phyloP scores from a whole-genome alignment of 2,888 invertebrate species.

The Elegia similella region DNA sequence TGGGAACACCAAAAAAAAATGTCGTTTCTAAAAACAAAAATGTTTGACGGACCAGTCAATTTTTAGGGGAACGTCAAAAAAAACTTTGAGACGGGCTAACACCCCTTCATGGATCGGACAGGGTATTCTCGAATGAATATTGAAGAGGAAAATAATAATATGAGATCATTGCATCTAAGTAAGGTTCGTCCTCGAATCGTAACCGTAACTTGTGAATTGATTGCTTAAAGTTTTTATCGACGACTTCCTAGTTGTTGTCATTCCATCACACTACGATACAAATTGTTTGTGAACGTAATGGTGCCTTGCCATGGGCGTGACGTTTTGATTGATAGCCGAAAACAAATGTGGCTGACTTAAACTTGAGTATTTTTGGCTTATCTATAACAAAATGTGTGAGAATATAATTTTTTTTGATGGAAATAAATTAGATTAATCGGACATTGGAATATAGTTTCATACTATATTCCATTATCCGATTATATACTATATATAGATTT shows the following conservation, averaged over 20 bases:
- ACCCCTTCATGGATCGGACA: too few species aligned
- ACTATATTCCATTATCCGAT: too few species aligned
- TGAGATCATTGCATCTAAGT: too few species aligned
- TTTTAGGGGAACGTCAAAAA: too few species aligned
- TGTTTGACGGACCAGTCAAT: too few species aligned
- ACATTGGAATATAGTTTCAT: background rate
- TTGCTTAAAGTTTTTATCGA: background rate
- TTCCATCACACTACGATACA: background rate
- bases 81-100: too few species aligned
- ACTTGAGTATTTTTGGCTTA: conserved; percentile 21
- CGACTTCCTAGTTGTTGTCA: conserved; percentile 7
- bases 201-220: conserved; percentile 9
- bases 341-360: background rate
- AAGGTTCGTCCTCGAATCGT: background rate
- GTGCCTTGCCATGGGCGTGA: background rate
- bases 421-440: background rate
- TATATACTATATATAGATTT: too few species aligned
- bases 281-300: background rate
- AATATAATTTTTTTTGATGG: background rate
- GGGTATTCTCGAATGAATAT: too few species aligned
- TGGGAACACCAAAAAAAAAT: too few species aligned
- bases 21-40: too few species aligned
- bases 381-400: conserved; percentile 8
- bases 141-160: too few species aligned
- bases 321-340: conserved; percentile 8